Conservation (phyloP, 2,113 vertebrate genomes). For the Trinectes maculatus region DNA sequence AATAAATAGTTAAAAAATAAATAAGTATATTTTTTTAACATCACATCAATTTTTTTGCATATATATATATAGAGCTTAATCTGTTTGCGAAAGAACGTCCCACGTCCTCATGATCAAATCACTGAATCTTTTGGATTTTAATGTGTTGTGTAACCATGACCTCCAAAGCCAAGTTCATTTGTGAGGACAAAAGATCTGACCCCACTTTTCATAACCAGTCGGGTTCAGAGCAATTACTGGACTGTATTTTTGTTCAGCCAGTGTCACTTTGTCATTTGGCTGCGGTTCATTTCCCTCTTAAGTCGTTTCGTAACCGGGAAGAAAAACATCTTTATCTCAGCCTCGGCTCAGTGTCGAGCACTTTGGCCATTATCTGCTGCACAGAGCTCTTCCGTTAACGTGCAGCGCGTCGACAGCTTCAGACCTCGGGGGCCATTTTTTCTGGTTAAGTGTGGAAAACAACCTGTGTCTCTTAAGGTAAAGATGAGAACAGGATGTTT, state of each 20-base stretch:
- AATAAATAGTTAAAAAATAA: no score
- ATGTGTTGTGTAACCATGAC: no score
- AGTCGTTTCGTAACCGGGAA: constrained; percentile 39
- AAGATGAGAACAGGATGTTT: constrained; percentile 71
- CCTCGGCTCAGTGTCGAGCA: constrained; percentile 8
- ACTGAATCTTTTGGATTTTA: no score
- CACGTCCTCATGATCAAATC: no score
- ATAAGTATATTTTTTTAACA: no score
- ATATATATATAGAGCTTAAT: no score
- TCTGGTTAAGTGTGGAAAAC: constrained; percentile 13
- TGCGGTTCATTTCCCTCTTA: constrained; percentile 4
- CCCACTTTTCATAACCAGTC: background rate
- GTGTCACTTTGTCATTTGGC: background rate
- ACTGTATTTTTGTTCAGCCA: background rate
- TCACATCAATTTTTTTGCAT: no score
- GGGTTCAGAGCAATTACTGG: background rate
- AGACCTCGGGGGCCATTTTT: constrained; percentile 52
- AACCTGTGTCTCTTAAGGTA: constrained; percentile 20
- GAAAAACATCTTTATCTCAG: constrained; percentile 39
- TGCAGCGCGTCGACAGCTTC: background rate
- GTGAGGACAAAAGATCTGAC: background rate
- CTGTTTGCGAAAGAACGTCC: no score
- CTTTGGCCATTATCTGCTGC: constrained; percentile 37
- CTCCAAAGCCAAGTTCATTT: no score
- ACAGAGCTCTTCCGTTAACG: constrained; percentile 26